Conservation (phyloP, 2,888 invertebrate species). For the Ceratothoa steindachneri region DNA sequence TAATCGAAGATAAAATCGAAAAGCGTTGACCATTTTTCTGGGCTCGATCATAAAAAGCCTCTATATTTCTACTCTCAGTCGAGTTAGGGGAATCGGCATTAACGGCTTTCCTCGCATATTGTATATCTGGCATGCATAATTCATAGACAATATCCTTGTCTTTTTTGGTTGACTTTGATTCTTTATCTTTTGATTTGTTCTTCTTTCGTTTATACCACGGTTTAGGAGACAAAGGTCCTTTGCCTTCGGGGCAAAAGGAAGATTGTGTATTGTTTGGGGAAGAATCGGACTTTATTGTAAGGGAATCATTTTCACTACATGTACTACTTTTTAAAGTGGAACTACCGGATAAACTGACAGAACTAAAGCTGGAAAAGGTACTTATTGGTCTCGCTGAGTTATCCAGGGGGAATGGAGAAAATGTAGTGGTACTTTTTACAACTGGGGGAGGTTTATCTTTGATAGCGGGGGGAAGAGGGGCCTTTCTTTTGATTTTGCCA, state of each 20-base stretch:
- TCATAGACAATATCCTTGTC: conserved; percentile 24
- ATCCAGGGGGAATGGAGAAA: neutral
- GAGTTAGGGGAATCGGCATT: neutral
- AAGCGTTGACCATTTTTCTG: neutral
- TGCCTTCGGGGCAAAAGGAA: conserved; percentile 19
- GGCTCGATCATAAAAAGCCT: conserved; percentile 9
- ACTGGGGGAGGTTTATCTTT: neutral
- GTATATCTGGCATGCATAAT: conserved; percentile 44
- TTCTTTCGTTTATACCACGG: conserved; percentile 46
- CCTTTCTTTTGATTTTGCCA: conserved; percentile 36
- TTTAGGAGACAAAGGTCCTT: conserved; percentile 30
- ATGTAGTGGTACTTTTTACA: neutral
- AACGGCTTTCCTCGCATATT: conserved; percentile 20
- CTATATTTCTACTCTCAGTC: conserved; percentile 15
- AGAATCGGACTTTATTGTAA: conserved; percentile 20
- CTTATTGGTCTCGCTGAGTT: conserved; percentile 24
- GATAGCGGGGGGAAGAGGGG: conserved; percentile 30
- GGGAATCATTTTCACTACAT: conserved; percentile 27
- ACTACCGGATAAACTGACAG: conserved; percentile 24
- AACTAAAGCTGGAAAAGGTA: conserved; percentile 29
- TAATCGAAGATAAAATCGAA: conserved; percentile 36
- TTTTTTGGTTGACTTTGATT: conserved; percentile 7
- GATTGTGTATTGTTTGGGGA: conserved; percentile 16
- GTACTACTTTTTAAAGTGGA: neutral
- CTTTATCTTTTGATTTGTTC: conserved; percentile 23